phyloP scores from a whole-genome alignment of 2,888 invertebrate species.

The Drosophila rubida region DNA sequence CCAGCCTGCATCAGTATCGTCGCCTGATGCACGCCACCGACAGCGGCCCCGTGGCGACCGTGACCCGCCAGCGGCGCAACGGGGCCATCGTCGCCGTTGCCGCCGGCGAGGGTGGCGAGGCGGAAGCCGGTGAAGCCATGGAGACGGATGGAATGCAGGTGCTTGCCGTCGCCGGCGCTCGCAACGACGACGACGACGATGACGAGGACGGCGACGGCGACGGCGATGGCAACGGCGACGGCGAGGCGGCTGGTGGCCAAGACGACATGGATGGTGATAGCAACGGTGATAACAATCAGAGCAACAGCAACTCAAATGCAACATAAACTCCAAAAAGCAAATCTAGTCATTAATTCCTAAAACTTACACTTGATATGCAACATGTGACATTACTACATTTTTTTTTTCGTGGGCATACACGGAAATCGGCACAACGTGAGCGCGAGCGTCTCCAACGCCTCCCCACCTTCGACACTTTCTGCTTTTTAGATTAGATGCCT shows the following conservation, averaged over 20 bases:
- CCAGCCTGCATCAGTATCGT: slow-evolving; percentile 86
- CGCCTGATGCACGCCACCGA: slow-evolving; percentile 54
- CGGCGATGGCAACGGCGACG: neutral
- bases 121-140: slow-evolving; percentile 1
- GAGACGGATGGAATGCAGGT: neutral
- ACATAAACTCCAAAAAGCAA: slow-evolving; percentile 20
- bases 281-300: slow-evolving; percentile 17
- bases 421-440: slow-evolving; percentile 20
- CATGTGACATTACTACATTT: neutral
- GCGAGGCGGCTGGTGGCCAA: neutral
- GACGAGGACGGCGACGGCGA: neutral
- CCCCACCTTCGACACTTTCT: too few species aligned
- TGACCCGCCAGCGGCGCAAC: slow-evolving; percentile 2
- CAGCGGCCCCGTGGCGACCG: slow-evolving; percentile 1
- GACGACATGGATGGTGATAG: too few species aligned
- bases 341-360: slow-evolving; percentile 33
- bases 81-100: neutral
- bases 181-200: neutral
- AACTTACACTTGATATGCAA: neutral
- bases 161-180: neutral
- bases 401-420: neutral
- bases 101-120: neutral
- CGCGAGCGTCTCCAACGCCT: neutral
- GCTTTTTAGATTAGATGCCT: neutral
- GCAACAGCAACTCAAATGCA: slow-evolving; percentile 22